Evolutionary conservation across 2,113 vertebrate genomes (phyloP), one percentile per base, ranked within the genome.

Genomic region (Astur gentilis): DNA sequence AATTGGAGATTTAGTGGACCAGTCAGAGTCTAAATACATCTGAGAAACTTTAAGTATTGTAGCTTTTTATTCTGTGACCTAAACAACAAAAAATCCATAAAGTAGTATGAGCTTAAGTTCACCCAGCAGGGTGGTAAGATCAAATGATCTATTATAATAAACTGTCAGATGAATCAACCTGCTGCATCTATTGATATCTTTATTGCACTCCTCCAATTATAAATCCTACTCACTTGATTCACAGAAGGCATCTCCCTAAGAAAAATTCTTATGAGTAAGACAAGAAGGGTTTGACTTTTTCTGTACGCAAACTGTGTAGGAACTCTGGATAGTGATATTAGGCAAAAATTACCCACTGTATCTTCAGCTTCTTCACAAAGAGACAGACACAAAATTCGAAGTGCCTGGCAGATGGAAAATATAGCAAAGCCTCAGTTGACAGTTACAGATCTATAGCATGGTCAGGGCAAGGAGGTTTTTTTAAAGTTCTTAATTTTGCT

Each of bases 101-200:
- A 65, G 62, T 32, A 70, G 19, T 66, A 73, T 73, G 71, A 96
- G 66, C n/a, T 75, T 69, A 87, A 92, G 50, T 85, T 94, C 94
- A 88, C 82, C 29, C 84, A 91, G 73, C 55, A 95, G 87, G 66
- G 21, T 77, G 84, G 55, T 90, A 94, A 85, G 84, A 96, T 95
- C 78, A 96, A 88, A 91, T 64, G 89, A 91, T 85, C 87, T 93
- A 78, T 91, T 94, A 91, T 76, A 87, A 95, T 93, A 95, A 96
- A 91, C 71, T 90, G 78, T 75, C 89, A 94, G 85, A 89, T 95
- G 89, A 96, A 95, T 94, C 95, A 96, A 91, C 78, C 62, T 93
- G 77, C 77, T 95, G 81, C 84, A 94, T 87, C 73, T 94, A 94
- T 77, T 89, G 91, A 90, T 95, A 90, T 85, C 95, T 95, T 94